Evolutionary conservation across 1,140 invertebrate species (phyloP).

Genomic region (Caenorhabditis tropicalis): DNA sequence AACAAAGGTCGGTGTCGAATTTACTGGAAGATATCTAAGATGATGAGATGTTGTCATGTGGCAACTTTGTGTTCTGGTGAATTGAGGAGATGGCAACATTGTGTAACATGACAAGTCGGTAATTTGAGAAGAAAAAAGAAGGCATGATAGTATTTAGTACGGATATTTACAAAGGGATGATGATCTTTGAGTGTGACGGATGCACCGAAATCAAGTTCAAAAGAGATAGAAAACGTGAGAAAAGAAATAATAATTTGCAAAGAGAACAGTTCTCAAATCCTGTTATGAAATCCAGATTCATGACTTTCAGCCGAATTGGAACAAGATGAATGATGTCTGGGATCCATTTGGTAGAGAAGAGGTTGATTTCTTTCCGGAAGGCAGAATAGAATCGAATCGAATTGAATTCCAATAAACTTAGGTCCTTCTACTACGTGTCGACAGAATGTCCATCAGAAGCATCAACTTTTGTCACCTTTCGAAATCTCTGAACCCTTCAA

Average conservation of each 20-base stretch:
- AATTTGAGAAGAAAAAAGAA: background rate
- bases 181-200: background rate
- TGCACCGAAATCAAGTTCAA: background rate
- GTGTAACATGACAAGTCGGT: background rate
- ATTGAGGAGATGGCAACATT: background rate
- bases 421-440: too few species aligned
- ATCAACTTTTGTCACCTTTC: too few species aligned
- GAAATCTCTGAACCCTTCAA: too few species aligned
- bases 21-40: background rate
- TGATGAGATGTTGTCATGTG: slow-evolving; percentile 23
- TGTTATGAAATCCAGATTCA: too few species aligned
- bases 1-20: background rate
- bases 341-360: too few species aligned
- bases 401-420: too few species aligned
- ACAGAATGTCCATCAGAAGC: too few species aligned
- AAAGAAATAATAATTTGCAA: background rate
- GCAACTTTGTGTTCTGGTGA: background rate
- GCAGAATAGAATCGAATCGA: too few species aligned
- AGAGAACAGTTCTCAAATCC: too few species aligned
- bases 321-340: too few species aligned
- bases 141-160: background rate
- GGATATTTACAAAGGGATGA: background rate
- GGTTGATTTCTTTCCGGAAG: too few species aligned
- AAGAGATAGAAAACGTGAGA: background rate
- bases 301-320: too few species aligned